Base-by-base conservation (phyloP, 2,797 vertebrate genomes). In the Microctenopoma steveboyesi region DNA sequence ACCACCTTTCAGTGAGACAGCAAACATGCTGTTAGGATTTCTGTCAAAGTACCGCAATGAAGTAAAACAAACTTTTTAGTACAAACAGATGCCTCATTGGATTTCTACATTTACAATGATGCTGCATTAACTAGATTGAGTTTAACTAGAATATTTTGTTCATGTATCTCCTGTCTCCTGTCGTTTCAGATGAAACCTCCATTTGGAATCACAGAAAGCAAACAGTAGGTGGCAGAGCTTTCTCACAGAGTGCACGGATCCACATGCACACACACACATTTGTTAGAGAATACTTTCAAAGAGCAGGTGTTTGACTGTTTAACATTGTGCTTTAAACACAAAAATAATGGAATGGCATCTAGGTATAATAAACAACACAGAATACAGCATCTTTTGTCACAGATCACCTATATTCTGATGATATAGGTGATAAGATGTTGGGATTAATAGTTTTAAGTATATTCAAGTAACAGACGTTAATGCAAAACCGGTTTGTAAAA, bases 1-100 rank as follows among this genome's bases (percentile, higher is more conserved):
- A 92, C 74, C 65, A 90, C 56, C 27, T 89, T 61, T 22, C 7
- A 74, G 35, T 1, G 2, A 16, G 69, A 64, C 5, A 11, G 60
- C 4, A 85, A 69, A 79, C 11, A 65, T 11, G 14, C 7, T 25
- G 56, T 71, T 69, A 69, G 46, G 33, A 54, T 51, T 60, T 70
- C 16, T 30, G 18, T 33, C 4, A 35, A 12, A 4, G 4, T 1
- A 0, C 2, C 33, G 60, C 4, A 18, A 27, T 22, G 2, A 61
- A 51, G 68, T 58, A 64, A 7, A 1, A 56, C 18, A 62, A 48
- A 8, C 10, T 16, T 39, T 59, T 13, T 5, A 30, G 8, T 18
- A 18, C 10, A 47, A 37, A 73, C 2, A 13, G n/a, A 30, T 49
- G 14, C 66, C 13, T 53, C 16, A 9, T 14, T 5, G 3, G 10